Evolutionary conservation across 2,113 vertebrate genomes (phyloP).

Genomic region (Phocoena phocoena): DNA sequence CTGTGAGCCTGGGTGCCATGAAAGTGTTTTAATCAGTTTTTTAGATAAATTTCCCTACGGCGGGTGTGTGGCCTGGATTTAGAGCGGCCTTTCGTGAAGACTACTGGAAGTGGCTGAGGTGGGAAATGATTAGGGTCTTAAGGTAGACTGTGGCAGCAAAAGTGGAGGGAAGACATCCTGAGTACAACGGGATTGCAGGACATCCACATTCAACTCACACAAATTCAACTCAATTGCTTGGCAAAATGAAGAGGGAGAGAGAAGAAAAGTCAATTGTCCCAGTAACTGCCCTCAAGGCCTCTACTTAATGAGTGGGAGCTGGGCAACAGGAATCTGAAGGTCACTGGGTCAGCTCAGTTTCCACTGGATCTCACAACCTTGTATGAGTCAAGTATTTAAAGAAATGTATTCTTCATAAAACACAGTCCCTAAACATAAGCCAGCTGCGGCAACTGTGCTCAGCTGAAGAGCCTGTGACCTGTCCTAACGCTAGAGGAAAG

Average conservation of each 20-base stretch:
- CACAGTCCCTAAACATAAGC: neutral
- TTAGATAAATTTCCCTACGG: neutral
- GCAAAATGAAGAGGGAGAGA: neutral
- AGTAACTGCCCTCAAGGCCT: neutral
- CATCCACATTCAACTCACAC: neutral
- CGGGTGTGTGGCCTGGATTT: neutral
- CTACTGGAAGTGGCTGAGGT: neutral
- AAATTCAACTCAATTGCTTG: slow-evolving; percentile 1
- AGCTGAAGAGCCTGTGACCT: neutral
- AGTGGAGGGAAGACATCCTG: neutral
- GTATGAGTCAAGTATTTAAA: neutral
- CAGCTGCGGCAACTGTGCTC: slow-evolving; percentile 16
- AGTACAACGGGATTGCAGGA: neutral
- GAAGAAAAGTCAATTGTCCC: neutral
- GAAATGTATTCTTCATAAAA: neutral
- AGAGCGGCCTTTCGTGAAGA: neutral
- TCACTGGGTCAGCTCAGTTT: neutral
- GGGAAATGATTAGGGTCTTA: neutral
- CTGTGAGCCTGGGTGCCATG: neutral
- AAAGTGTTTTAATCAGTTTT: neutral
- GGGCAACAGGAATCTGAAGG: neutral
- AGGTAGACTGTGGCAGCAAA: neutral
- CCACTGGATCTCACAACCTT: neutral
- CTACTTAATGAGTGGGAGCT: neutral
- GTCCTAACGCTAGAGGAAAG: neutral